Base-by-base conservation (phyloP, 1,140 invertebrate species). In the Sinonovacula constricta region DNA sequence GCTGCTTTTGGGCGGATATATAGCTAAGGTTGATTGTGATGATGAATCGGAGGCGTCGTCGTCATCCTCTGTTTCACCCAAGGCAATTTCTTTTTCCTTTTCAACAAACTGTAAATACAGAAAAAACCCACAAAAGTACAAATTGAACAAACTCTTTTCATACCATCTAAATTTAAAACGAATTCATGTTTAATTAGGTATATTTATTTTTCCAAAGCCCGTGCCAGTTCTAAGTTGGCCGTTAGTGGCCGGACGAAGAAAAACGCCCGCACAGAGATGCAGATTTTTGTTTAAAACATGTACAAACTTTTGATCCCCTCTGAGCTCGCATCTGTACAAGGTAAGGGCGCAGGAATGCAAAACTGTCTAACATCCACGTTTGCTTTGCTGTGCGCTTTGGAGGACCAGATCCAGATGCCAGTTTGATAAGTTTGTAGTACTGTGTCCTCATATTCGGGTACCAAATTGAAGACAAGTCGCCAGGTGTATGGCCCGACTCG, bases 171-270 rank as follows among this genome's bases (percentile, higher is more conserved):
- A 62, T 62, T 33, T 33, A 62, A 33, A 62, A 62, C 33, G 33
- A 62, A 62, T 31, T 59, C 36, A 62, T 62, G 59, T 33, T 62
- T 62, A n/a, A 62, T 62, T 62, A n/a, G n/a, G n/a, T n/a, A n/a
- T n/a, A n/a, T n/a, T n/a, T n/a, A n/a, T n/a, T n/a, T n/a, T n/a
- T n/a, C n/a, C n/a, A n/a, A n/a, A n/a, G n/a, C n/a, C n/a, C n/a
- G n/a, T n/a, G n/a, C n/a, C n/a, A n/a, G n/a, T n/a, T n/a, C n/a
- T n/a, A n/a, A n/a, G n/a, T n/a, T n/a, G n/a, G n/a, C n/a, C n/a
- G n/a, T n/a, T n/a, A n/a, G n/a, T n/a, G n/a, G n/a, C n/a, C n/a
- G n/a, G n/a, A n/a, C n/a, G n/a, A n/a, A n/a, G n/a, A n/a, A n/a
- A n/a, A n/a, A n/a, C n/a, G n/a, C n/a, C n/a, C n/a, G n/a, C n/a